These are phyloP conservation scores for Orthosia incerta DNA, from an alignment of 2,888 invertebrate genomes.

Conservation along the genomic window DNA sequence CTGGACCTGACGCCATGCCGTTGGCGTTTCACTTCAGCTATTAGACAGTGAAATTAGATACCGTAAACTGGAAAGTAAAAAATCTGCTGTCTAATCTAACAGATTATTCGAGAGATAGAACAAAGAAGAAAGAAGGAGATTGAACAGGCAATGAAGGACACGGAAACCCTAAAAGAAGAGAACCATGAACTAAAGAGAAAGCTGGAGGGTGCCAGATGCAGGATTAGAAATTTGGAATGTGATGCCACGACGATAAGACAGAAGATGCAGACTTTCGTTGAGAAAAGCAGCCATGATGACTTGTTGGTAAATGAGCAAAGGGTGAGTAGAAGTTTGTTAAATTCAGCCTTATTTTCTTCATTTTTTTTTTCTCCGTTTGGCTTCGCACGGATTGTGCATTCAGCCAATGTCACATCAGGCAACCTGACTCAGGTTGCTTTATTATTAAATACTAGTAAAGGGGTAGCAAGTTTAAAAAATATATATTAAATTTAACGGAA, in stretches of 20 bases:
- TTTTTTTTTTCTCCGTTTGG: no score
- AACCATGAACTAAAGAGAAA: constrained; percentile 92
- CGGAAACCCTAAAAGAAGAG: constrained; percentile 88
- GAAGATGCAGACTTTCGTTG: constrained; percentile 91
- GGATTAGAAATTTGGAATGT: constrained; percentile 93
- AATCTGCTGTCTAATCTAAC: constrained; percentile 30
- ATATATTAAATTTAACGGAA: no score
- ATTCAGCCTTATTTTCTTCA: background rate
- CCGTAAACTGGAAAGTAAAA: background rate
- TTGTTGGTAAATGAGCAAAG: constrained; percentile 92
- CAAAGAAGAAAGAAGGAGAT: constrained; percentile 90
- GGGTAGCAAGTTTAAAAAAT: no score
- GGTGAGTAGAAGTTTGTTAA: constrained; percentile 74
- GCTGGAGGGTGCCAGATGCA: constrained; percentile 92
- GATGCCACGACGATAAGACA: constrained; percentile 91
- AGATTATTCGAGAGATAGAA: constrained; percentile 90
- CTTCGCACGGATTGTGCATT: no score
- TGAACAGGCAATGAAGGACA: constrained; percentile 91
- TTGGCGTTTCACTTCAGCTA: background rate
- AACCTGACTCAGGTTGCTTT: no score
- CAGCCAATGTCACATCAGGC: no score
- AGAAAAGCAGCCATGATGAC: constrained; percentile 92
- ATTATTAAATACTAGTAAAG: no score
- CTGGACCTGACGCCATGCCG: background rate
- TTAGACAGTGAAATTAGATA: background rate